Percentiles rank a stretch among this genome's conserved stretches.
These are phyloP conservation scores for Acanthopagrus latus DNA, from an alignment of 2,797 vertebrate species.

Conservation along the genomic window DNA sequence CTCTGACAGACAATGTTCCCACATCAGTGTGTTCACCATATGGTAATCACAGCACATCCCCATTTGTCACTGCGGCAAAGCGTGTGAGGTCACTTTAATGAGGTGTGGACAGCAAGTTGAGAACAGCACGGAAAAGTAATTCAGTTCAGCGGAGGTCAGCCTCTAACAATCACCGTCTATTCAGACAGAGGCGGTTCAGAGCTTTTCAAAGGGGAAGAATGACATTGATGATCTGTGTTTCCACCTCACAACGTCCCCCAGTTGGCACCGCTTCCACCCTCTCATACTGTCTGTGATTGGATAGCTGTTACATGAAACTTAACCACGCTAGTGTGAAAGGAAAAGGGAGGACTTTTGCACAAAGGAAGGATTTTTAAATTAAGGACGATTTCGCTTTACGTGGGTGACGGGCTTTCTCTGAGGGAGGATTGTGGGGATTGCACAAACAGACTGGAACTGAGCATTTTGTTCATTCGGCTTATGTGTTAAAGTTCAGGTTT, in stretches of 20 bases:
- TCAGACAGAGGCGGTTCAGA: neutral
- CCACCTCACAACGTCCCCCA: neutral
- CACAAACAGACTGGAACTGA: neutral
- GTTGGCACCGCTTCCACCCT: neutral
- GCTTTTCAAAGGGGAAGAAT: constrained; percentile 12
- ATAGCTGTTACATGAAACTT: constrained; percentile 17
- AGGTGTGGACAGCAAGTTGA: constrained; percentile 16
- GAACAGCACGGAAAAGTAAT: neutral
- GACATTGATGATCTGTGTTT: neutral
- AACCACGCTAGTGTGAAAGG: neutral
- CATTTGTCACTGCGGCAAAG: neutral
- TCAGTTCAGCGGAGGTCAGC: constrained; percentile 14
- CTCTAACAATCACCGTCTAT: constrained; percentile 35
- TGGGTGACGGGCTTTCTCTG: neutral
- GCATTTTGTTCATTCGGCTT: neutral
- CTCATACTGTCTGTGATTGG: constrained; percentile 12
- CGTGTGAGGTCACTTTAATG: neutral
- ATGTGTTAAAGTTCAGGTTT: neutral
- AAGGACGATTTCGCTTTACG: neutral
- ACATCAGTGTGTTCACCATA: constrained; percentile 2
- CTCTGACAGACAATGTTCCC: neutral
- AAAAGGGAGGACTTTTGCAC: constrained; percentile 16
- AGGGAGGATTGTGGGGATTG: neutral
- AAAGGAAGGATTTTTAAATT: neutral
- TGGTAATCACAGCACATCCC: constrained; percentile 20